Evolutionary conservation across 30 jellyfish, hydroid and myxozoan genomes (phyloP).

Genomic region (Hydra vulgaris): DNA sequence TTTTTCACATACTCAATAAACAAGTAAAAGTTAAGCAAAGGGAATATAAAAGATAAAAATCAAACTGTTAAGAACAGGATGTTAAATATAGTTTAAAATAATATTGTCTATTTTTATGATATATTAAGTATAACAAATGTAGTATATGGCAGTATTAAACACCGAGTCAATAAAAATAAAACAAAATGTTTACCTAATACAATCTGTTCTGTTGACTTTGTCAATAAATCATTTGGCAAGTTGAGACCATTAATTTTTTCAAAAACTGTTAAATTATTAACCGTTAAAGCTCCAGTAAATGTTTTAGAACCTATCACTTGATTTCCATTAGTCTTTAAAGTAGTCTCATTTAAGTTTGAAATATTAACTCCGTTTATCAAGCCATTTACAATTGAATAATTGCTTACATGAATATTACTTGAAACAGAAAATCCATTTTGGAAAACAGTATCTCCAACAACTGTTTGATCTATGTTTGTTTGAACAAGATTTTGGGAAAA

Average conservation of each 20-base stretch:
- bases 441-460: slow-evolving; percentile 26
- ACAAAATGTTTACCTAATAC: slow-evolving; percentile 25
- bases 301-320: slow-evolving; percentile 22
- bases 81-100: no score
- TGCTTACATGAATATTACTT: slow-evolving; percentile 4
- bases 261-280: slow-evolving; percentile 14
- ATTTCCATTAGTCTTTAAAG: slow-evolving; percentile 18
- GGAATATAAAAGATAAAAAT: no score
- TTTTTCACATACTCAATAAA: no score
- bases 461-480: background rate
- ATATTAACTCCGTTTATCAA: slow-evolving; percentile 41
- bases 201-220: slow-evolving; percentile 33
- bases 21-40: no score
- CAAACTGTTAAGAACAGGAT: no score
- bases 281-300: slow-evolving; percentile 10
- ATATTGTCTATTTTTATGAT: no score
- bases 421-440: background rate
- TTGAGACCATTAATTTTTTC: slow-evolving; percentile 26
- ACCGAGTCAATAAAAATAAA: no score
- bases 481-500: background rate
- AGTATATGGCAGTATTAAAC: background rate
- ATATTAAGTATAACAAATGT: no score
- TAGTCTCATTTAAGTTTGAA: slow-evolving; percentile 25
- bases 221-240: slow-evolving; percentile 25
- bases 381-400: slow-evolving; percentile 22